Evolutionary conservation across 2,113 vertebrate genomes (phyloP).

Genomic region (Sterrhoptilus dennistouni): DNA sequence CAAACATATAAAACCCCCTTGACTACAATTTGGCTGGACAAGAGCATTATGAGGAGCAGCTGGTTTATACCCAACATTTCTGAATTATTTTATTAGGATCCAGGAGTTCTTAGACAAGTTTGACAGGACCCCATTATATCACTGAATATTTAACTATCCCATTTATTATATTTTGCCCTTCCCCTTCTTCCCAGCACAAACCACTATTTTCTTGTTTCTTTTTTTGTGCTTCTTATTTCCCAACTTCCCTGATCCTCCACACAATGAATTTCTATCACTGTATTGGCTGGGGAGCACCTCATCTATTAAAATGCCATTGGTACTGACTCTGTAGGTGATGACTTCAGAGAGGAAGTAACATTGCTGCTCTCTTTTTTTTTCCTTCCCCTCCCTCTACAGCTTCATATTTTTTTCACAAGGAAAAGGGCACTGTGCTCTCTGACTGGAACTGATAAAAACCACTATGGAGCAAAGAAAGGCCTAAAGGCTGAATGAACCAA

Average conservation of each 20-base stretch:
- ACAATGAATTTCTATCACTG: not conserved
- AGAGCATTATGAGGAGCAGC: not conserved
- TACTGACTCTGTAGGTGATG: not conserved
- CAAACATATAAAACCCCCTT: not conserved
- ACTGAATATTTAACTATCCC: not conserved
- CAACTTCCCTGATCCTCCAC: not conserved
- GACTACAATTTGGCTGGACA: not conserved
- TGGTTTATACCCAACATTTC: not conserved
- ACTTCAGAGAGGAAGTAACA: not conserved
- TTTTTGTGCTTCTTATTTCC: not conserved
- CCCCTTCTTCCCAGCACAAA: not conserved
- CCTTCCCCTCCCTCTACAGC: not conserved
- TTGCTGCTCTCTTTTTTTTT: not conserved
- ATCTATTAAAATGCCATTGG: constrained; percentile 30
- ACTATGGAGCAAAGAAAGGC: not conserved
- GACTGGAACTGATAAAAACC: not conserved
- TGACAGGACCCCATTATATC: not conserved
- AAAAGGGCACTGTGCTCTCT: constrained; percentile 1
- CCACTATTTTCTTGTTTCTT: not conserved
- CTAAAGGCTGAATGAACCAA: not conserved
- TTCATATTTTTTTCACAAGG: not conserved
- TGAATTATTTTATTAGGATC: constrained; percentile 5
- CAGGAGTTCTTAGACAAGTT: not conserved
- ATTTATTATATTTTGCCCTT: not conserved
- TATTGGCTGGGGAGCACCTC: not conserved